Base-by-base conservation (phyloP, 2,888 invertebrate genomes). In the Cartodere bifasciata region DNA sequence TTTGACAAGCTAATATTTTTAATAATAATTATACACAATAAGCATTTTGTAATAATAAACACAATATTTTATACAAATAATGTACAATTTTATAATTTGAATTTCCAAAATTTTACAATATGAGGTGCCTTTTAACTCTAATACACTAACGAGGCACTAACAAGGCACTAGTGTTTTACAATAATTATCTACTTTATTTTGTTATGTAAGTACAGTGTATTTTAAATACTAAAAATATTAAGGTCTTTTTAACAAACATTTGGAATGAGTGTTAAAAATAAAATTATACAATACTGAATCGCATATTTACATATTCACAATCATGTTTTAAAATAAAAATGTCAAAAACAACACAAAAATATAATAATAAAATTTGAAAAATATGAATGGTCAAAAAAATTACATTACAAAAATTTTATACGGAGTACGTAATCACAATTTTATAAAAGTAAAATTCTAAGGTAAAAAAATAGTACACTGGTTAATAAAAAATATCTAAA, bases 1-100 rank as follows among this genome's bases (percentile, higher is more conserved):
- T 51, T 50, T 53, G 51, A 52, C 51, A 59, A 59, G 57, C 57
- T 55, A 50, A 53, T 52, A 50, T 47, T 48, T 47, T 45, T 47
- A 49, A 51, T 45, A 49, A 16, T 36, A 52, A 50, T 56, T 58
- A 58, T 56, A 58, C 49, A n/a, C n/a, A n/a, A n/a, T n/a, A 55
- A 55, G 56, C 45, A 42, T 42, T 38, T 46, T 40, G 42, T 43
- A 43, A 42, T 44, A 43, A 42, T 41, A 42, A 39, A 44, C 30
- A 34, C 31, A 32, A 29, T 39, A 31, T 38, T 52, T 53, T 55
- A 49, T 57, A 57, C 57, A 57, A 57, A 57, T 53, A 56, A 52
- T 56, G 56, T 46, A 45, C 41, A 48, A 41, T 41, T 45, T 45
- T 24, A 23, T n/a, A n/a, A n/a, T n/a, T n/a, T n/a, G n/a, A n/a